A percentile compares a stretch with the other conserved stretches of the same genome.
Conservation (phyloP, 2,797 vertebrate species). For the Glyptemys insculpta region DNA sequence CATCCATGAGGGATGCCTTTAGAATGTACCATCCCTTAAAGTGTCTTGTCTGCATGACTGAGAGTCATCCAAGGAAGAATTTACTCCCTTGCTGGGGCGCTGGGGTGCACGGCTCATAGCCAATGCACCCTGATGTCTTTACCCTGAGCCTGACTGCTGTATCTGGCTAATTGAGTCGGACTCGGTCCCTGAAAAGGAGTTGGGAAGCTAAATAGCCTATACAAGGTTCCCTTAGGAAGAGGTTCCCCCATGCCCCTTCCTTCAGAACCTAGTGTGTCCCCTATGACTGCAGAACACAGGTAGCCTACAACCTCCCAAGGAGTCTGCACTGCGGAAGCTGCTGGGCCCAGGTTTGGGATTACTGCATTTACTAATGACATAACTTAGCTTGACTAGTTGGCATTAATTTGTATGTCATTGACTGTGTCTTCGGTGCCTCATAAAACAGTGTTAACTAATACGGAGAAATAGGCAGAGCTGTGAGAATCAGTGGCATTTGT, state of each 20-base stretch:
- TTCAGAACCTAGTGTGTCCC: neutral
- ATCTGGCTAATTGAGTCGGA: neutral
- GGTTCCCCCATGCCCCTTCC: neutral
- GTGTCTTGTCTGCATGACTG: neutral
- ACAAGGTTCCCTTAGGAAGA: neutral
- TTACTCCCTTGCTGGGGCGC: neutral
- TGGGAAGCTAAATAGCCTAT: neutral
- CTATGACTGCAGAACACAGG: neutral
- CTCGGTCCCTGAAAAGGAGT: neutral
- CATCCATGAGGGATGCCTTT: neutral
- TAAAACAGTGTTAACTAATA: neutral
- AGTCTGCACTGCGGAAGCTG: neutral
- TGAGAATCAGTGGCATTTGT: slow-evolving; percentile 2
- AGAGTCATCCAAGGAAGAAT: neutral
- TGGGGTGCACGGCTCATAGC: neutral
- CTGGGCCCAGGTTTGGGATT: neutral
- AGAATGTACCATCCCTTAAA: neutral
- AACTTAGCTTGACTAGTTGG: neutral
- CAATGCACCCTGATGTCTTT: neutral
- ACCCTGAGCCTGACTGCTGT: neutral
- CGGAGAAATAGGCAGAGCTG: neutral
- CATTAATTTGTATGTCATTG: neutral
- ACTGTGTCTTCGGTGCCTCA: neutral
- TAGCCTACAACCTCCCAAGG: neutral
- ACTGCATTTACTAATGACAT: neutral